Evolutionary conservation across 1,140 invertebrate genomes (phyloP).

Genomic region (Cheumatopsyche charites): DNA sequence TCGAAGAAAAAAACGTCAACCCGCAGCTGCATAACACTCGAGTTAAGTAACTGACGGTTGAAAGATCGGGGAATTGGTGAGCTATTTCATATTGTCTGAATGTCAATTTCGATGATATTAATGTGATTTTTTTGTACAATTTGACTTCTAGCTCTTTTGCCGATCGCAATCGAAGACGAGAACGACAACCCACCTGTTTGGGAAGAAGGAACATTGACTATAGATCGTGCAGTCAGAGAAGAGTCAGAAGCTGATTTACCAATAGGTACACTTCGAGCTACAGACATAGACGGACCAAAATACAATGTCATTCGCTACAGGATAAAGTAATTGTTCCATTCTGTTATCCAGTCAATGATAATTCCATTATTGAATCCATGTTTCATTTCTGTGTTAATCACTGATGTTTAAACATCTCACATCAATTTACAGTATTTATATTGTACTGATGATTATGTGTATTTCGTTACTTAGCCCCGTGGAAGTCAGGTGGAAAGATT

Average conservation of each 20-base stretch:
- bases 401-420: too few relatives aligned
- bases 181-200: conserved; percentile 64
- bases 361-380: too few relatives aligned
- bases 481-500: conserved; percentile 53
- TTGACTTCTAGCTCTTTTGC: conserved; percentile 53
- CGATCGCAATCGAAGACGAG: conserved; percentile 59
- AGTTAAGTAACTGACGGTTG: too few relatives aligned
- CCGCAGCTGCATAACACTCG: too few relatives aligned
- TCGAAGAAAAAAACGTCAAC: too few relatives aligned
- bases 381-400: too few relatives aligned
- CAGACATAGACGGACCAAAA: conserved; percentile 62
- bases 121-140: background rate
- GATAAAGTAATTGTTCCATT: conserved; percentile 49
- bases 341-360: background rate
- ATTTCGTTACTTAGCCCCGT: conserved; percentile 50
- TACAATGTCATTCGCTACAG: conserved; percentile 57
- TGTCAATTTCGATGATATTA: too few relatives aligned
- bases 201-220: conserved; percentile 52
- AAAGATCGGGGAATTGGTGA: too few relatives aligned
- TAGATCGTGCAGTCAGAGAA: conserved; percentile 56
- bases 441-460: conserved; percentile 25
- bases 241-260: conserved; percentile 52
- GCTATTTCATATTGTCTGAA: too few relatives aligned
- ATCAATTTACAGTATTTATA: background rate
- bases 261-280: conserved; percentile 60